Evolutionary conservation across 2,113 vertebrate genomes (phyloP).

Genomic region (Chloebia gouldiae): DNA sequence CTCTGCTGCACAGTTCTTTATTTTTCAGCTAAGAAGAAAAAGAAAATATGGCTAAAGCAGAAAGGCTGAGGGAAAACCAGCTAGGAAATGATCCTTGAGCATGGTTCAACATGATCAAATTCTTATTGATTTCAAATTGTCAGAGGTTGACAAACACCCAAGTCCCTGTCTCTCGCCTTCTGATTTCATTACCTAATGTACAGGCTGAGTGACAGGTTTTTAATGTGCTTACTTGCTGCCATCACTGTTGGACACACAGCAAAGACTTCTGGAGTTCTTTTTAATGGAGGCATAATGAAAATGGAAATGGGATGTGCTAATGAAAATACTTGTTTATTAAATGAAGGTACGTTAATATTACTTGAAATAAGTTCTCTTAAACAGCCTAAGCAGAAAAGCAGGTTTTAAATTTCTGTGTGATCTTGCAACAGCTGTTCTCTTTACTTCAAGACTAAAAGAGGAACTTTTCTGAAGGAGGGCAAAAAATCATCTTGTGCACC

Average conservation of each 20-base stretch:
- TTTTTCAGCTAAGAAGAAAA: neutral
- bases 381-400: neutral
- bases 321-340: neutral
- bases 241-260: neutral
- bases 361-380: neutral
- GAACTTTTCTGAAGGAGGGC: neutral
- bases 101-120: neutral
- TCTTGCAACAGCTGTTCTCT: neutral
- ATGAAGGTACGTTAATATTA: neutral
- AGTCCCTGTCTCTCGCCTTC: neutral
- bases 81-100: neutral
- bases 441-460: neutral
- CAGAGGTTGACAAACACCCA: neutral
- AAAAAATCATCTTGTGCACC: neutral
- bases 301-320: neutral
- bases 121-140: slow-evolving; percentile 28
- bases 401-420: neutral
- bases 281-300: neutral
- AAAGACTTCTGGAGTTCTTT: neutral
- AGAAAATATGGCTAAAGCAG: neutral
- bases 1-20: neutral
- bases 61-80: neutral
- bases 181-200: slow-evolving; percentile 18
- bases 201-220: neutral
- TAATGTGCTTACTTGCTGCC: neutral